Conservation (phyloP, 2,113 vertebrate genomes). For the Ceyx margarethae region DNA sequence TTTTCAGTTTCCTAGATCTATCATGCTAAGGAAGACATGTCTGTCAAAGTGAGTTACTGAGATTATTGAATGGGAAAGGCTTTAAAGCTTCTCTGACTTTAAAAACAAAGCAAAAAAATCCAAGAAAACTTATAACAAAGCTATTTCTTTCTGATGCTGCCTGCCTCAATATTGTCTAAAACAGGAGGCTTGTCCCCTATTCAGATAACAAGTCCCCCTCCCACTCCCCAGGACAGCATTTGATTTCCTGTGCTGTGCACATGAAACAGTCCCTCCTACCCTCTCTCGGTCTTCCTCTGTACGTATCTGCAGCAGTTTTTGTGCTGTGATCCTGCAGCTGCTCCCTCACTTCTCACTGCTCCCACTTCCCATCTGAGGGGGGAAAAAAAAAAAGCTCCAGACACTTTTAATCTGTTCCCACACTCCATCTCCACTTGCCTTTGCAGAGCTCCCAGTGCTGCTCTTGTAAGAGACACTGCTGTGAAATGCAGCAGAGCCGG, state of each 20-base stretch:
- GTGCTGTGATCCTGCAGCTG: constrained; percentile 48
- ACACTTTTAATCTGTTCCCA: constrained; percentile 48
- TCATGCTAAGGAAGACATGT: not conserved
- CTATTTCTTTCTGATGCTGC: not conserved
- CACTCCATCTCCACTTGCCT: not conserved
- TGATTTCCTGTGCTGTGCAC: not conserved
- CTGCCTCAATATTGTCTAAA: not conserved
- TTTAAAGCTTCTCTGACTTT: not conserved
- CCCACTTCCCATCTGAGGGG: constrained; percentile 58
- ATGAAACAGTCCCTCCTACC: not conserved
- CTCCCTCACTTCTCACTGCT: constrained; percentile 54
- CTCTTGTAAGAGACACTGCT: not conserved
- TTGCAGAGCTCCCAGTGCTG: constrained; percentile 1
- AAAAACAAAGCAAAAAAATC: not conserved
- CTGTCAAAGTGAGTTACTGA: not conserved
- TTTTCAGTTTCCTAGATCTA: not conserved
- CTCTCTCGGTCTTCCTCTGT: not conserved
- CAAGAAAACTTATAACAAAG: not conserved
- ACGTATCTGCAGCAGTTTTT: constrained; percentile 40
- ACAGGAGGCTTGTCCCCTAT: not conserved
- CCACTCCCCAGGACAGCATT: not conserved
- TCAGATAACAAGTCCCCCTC: not conserved
- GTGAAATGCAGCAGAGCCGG: not conserved
- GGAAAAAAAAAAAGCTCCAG: not conserved
- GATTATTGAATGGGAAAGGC: not conserved